Evolutionary conservation across 2,797 vertebrate species (phyloP), one percentile per base, ranked within the genome.

Genomic region (Onychomys arenicola): DNA sequence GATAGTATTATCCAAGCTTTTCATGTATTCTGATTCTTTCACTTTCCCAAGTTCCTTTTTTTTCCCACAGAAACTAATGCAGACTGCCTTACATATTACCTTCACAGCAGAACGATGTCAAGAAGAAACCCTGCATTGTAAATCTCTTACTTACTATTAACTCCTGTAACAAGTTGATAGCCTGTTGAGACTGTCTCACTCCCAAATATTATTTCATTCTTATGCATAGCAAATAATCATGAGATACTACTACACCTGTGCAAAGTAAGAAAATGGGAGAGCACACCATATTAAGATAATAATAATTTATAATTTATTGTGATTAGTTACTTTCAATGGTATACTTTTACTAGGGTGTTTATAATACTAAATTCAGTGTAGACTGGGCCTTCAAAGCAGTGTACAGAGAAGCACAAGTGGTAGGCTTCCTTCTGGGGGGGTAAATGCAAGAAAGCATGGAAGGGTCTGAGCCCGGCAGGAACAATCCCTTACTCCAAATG

Each of bases 151-250:
- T 52, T 21, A 34, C 99, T 92, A 99, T 99, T 97, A 99, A 99
- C 98, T 99, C 99, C 43, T 99, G 99, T 95, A 99, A 99, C 96
- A 99, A 99, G 97, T 99, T 99, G 99, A 99, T 99, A 99, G 98
- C 98, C 88, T 99, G 97, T 98, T 99, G 99, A 25, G 99, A 99
- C 95, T 99, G 98, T 43, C 99, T 99, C n/a, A 99, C 99, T 71
- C 99, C 99, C 0, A 98, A 97, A 2, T 98, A 99, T 85, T 99
- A 97, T 94, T 98, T 99, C 82, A 99, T 99, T 98, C 99, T 49
- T 97, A 99, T 99, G 99, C 99, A 99, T 97, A 98, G 99, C 97
- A 98, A 98, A 40, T 97, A 98, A 98, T 99, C 96, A 98, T 99
- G 98, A 98, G 98, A 23, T 99, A 99, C 97, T 99, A 99, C 86